Conservation (phyloP, 2,888 invertebrate genomes). For the Drosophila crucigera region DNA sequence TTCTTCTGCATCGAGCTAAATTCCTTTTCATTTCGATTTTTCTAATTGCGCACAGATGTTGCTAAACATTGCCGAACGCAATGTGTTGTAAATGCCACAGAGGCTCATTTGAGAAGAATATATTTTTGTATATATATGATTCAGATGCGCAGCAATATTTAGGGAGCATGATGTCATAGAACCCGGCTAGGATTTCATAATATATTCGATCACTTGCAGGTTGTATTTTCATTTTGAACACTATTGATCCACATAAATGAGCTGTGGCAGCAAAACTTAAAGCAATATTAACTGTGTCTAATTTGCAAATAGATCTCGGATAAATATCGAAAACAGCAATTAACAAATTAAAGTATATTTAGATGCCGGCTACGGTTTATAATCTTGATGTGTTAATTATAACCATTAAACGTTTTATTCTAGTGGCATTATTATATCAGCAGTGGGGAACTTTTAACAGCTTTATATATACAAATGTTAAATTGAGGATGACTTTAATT, state of each 20-base stretch:
- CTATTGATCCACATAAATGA: not conserved
- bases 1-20: not conserved
- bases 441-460: not conserved
- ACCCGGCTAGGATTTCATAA: not conserved
- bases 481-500: no score
- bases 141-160: not conserved
- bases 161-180: slow-evolving; percentile 15
- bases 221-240: not conserved
- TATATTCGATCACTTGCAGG: not conserved
- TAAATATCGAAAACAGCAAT: not conserved
- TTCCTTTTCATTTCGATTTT: not conserved
- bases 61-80: not conserved
- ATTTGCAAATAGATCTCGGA: not conserved
- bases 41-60: not conserved
- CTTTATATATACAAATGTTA: not conserved
- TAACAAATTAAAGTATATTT: not conserved
- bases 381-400: not conserved
- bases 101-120: not conserved
- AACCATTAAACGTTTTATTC: not conserved
- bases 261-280: not conserved
- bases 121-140: not conserved
- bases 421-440: not conserved
- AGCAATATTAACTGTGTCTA: not conserved
- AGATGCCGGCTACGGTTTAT: not conserved
- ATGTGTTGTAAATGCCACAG: not conserved